phyloP scores from a whole-genome alignment of 2,888 invertebrate species.

The Pristionchus fissidentatus region DNA sequence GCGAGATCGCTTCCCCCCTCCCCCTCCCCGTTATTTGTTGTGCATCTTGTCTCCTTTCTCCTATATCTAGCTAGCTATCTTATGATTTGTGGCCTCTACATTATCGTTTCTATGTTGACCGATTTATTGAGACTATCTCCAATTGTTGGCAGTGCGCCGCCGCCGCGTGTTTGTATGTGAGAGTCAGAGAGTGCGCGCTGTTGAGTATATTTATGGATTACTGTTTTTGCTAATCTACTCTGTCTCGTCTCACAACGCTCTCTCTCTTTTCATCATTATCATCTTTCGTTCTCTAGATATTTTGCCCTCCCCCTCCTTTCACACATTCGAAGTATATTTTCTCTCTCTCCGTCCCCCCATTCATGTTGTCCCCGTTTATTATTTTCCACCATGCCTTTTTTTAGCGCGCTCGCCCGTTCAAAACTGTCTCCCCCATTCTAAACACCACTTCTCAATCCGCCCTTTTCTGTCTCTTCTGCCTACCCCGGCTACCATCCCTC shows the following conservation, averaged over 20 bases:
- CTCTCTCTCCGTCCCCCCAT: neutral
- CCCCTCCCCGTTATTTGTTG: neutral
- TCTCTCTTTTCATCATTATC: neutral
- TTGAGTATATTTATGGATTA: neutral
- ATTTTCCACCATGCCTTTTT: no score
- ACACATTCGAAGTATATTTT: no score
- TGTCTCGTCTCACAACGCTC: neutral
- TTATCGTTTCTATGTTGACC: conserved; percentile 5
- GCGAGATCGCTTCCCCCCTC: neutral
- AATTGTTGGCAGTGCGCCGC: no score
- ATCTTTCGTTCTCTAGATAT: no score
- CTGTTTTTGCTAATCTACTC: neutral
- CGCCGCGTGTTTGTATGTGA: no score
- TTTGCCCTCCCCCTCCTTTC: no score
- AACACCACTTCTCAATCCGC: neutral
- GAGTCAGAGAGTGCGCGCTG: no score
- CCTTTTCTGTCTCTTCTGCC: neutral
- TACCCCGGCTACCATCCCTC: neutral
- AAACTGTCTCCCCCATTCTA: neutral
- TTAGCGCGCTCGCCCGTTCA: neutral
- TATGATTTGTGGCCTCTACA: no score
- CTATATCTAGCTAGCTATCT: neutral
- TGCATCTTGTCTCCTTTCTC: neutral
- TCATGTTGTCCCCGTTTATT: neutral
- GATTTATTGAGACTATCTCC: no score